These are phyloP conservation scores for Haliaeetus leucogaster DNA, from an alignment of 2,113 vertebrate species.

Conservation along the genomic window DNA sequence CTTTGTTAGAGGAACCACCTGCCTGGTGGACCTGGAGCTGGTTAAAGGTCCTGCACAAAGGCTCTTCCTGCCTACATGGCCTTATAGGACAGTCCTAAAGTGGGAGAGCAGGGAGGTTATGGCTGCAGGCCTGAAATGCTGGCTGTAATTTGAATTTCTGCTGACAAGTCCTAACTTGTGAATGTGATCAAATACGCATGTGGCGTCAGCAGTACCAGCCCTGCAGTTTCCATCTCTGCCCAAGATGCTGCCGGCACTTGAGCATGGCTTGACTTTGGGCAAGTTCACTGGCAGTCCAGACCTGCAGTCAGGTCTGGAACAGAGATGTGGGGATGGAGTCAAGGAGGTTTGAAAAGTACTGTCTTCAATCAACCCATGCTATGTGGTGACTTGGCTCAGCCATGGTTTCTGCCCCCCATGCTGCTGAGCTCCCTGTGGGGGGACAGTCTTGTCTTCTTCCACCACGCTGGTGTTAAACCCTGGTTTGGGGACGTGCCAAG, in stretches of 20 bases:
- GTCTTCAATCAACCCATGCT: neutral
- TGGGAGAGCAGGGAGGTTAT: neutral
- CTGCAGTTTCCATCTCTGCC: neutral
- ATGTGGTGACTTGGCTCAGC: neutral
- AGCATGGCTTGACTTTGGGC: neutral
- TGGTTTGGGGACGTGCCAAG: neutral
- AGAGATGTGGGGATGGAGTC: neutral
- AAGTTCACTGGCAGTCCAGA: neutral
- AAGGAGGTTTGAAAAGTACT: neutral
- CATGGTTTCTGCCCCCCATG: neutral
- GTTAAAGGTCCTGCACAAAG: neutral
- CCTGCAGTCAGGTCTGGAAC: neutral
- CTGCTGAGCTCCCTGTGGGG: neutral
- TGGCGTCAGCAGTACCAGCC: neutral
- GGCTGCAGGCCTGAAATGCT: neutral
- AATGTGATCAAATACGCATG: accelerated
- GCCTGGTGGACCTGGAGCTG: neutral
- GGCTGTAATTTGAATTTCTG: neutral
- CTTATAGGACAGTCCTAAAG: neutral
- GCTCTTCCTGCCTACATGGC: neutral
- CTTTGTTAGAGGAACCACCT: neutral
- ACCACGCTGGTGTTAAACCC: neutral
- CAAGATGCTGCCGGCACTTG: neutral
- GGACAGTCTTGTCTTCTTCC: neutral
- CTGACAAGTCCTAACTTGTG: neutral